These are phyloP conservation scores for Megaceryle alcyon DNA, from an alignment of 2,797 vertebrate species.

Conservation along the genomic window DNA sequence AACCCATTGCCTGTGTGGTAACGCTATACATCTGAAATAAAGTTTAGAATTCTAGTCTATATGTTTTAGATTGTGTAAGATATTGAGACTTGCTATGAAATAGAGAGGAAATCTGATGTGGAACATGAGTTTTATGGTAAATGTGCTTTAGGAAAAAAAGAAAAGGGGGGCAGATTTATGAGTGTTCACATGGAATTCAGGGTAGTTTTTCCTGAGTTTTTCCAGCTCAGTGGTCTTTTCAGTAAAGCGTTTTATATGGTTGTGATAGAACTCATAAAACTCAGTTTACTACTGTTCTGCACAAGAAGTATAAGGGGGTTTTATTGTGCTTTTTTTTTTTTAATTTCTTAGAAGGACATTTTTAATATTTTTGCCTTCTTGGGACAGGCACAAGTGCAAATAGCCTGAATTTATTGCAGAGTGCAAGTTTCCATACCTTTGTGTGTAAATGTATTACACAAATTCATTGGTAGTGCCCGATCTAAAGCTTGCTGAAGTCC, in stretches of 20 bases:
- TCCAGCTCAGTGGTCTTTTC: conserved; percentile 78
- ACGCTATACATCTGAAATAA: background rate
- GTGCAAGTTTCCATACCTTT: background rate
- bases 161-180: conserved; percentile 68
- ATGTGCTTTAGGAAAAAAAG: conserved; percentile 30
- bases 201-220: conserved; percentile 79
- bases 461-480: background rate
- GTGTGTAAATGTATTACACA: background rate
- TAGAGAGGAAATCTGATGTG: conserved; percentile 44
- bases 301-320: conserved; percentile 8
- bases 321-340: conserved; percentile 38
- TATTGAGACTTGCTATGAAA: conserved; percentile 27
- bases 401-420: background rate
- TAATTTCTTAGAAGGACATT: conserved; percentile 37
- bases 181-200: conserved; percentile 76
- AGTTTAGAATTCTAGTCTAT: background rate
- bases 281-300: conserved; percentile 79
- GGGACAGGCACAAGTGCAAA: background rate
- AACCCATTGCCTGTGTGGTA: background rate
- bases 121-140: conserved; percentile 50
- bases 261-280: conserved; percentile 77
- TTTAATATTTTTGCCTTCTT: conserved; percentile 33
- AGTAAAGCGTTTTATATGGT: conserved; percentile 80
- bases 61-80: conserved; percentile 36
- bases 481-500: background rate